Conservation (phyloP, 2,113 vertebrate species). For the Marmota monax region DNA sequence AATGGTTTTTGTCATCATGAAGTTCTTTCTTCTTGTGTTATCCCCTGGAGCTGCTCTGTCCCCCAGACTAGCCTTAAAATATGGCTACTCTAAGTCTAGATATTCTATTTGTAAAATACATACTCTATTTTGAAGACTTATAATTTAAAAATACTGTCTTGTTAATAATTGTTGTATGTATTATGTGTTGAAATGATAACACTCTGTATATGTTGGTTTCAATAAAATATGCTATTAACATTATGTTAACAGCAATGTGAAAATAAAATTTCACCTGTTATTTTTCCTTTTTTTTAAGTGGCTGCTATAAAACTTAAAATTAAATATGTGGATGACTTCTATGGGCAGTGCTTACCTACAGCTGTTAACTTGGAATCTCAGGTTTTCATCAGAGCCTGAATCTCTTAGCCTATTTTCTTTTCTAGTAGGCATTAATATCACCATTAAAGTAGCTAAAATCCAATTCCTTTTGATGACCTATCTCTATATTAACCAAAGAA, state of each 20-base stretch:
- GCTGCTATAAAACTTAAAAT: neutral
- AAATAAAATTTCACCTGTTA: neutral
- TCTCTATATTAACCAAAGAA: neutral
- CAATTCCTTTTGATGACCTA: neutral
- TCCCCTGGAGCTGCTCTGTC: neutral
- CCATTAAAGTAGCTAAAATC: neutral
- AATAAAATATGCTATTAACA: constrained; percentile 37
- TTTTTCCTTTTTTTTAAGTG: constrained; percentile 5
- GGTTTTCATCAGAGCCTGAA: neutral
- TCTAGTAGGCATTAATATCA: neutral
- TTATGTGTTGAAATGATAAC: constrained; percentile 13
- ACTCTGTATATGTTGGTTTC: neutral
- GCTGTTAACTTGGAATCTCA: neutral
- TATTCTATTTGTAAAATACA: neutral
- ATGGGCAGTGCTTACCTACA: neutral
- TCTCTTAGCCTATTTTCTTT: constrained; percentile 26
- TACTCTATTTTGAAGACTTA: neutral
- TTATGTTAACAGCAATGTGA: neutral
- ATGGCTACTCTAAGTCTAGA: neutral
- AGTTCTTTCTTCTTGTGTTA: neutral
- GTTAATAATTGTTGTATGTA: neutral
- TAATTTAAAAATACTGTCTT: neutral
- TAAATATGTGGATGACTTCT: neutral
- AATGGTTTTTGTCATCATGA: neutral
- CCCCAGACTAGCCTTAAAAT: neutral